Conservation (phyloP, 2,888 invertebrate species). For the Phyto melanocephala region DNA sequence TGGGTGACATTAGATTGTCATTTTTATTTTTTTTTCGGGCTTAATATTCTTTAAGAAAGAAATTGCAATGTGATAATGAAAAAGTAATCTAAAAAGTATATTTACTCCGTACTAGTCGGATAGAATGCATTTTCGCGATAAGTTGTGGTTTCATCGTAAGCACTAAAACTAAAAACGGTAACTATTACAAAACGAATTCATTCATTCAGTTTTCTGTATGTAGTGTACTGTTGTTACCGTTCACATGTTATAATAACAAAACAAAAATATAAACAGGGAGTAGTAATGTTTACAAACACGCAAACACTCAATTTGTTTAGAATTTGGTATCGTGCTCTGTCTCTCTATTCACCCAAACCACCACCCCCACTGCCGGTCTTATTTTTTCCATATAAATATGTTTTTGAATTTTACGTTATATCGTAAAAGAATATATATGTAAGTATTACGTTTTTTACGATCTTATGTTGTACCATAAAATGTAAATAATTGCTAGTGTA, state of each 20-base stretch:
- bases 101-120: too few relatives aligned
- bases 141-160: too few relatives aligned
- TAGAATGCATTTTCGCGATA: too few relatives aligned
- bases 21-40: too few relatives aligned
- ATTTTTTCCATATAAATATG: not conserved
- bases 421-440: constrained; percentile 26
- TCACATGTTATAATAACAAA: constrained; percentile 15
- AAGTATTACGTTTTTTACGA: not conserved
- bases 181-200: not conserved
- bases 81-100: too few relatives aligned
- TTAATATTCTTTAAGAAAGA: too few relatives aligned
- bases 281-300: not conserved
- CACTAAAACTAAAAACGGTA: too few relatives aligned
- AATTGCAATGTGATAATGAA: too few relatives aligned
- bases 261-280: constrained; percentile 33
- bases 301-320: not conserved
- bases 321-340: not conserved
- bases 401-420: not conserved
- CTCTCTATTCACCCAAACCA: not conserved
- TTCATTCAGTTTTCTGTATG: not conserved
- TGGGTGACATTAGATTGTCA: too few relatives aligned
- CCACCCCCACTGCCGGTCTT: not conserved
- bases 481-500: constrained; percentile 1
- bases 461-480: not conserved
- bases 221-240: not conserved